phyloP scores from a whole-genome alignment of 2,888 invertebrate species.

The Acanthopleura granulata region DNA sequence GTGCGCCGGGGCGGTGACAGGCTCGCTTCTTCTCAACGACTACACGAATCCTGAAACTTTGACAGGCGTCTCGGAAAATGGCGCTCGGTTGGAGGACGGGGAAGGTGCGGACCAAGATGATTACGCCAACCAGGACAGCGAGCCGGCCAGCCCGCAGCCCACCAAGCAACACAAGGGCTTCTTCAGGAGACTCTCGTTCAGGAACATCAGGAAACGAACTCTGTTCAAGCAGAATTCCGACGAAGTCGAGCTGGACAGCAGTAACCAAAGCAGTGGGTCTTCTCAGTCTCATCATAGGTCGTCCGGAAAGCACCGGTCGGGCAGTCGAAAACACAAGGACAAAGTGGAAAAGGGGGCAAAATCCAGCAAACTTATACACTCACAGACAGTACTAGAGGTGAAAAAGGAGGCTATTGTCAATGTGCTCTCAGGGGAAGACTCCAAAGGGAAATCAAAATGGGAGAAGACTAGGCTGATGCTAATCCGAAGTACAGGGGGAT shows the following conservation, averaged over 20 bases:
- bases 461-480: conserved; percentile 91
- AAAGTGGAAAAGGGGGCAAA: conserved; percentile 41
- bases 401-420: conserved; percentile 91
- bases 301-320: conserved; percentile 25
- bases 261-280: conserved; percentile 25
- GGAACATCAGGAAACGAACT: conserved; percentile 78
- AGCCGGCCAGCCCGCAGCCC: conserved; percentile 25
- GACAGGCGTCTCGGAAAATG: background rate
- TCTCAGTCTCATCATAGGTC: conserved; percentile 34
- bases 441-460: conserved; percentile 86
- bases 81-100: conserved; percentile 9
- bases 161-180: conserved; percentile 78
- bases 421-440: conserved; percentile 91
- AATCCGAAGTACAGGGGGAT: conserved; percentile 93
- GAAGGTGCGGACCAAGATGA: conserved; percentile 30
- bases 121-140: conserved; percentile 34
- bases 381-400: conserved; percentile 34
- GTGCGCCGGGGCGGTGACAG: conserved; percentile 7
- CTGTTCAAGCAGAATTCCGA: conserved; percentile 93
- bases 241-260: conserved; percentile 77
- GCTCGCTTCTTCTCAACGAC: conserved; percentile 3
- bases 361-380: conserved; percentile 33
- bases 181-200: conserved; percentile 82
- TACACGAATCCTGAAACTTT: conserved; percentile 2
- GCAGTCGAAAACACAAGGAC: conserved; percentile 38